phyloP scores from a whole-genome alignment of 1,140 invertebrate species.

The Calliopsis andreniformis region DNA sequence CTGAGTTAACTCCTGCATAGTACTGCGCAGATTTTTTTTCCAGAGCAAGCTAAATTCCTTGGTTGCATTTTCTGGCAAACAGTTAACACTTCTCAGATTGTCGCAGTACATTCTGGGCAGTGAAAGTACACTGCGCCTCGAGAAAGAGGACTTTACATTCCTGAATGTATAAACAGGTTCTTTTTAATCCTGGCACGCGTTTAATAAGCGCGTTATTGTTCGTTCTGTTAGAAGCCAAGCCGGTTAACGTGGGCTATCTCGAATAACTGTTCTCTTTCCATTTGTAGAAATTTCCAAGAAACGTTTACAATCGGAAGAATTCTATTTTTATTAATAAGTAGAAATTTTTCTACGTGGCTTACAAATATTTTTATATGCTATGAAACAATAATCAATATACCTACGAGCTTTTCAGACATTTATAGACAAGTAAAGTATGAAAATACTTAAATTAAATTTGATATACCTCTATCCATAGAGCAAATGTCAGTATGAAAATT shows the following conservation, averaged over 20 bases:
- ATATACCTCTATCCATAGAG: not conserved
- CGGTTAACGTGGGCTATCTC: constrained; percentile 1
- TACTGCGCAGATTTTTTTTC: too few relatives aligned
- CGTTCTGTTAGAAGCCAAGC: not conserved
- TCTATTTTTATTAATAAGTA: too few relatives aligned
- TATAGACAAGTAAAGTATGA: too few relatives aligned
- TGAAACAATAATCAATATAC: too few relatives aligned
- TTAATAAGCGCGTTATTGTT: constrained; percentile 40
- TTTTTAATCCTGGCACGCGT: constrained; percentile 46
- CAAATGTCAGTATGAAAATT: not conserved
- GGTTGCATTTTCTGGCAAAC: not conserved
- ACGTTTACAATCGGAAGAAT: not conserved
- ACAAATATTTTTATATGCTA: too few relatives aligned
- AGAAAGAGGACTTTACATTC: constrained; percentile 1
- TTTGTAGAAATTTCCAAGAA: constrained; percentile 18
- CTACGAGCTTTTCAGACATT: too few relatives aligned
- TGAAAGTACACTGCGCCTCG: not conserved
- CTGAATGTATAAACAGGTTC: constrained; percentile 29
- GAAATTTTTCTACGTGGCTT: too few relatives aligned
- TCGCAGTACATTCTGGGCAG: not conserved
- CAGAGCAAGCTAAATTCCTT: too few relatives aligned
- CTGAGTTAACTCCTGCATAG: too few relatives aligned
- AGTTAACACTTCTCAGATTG: not conserved
- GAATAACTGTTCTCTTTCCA: constrained; percentile 2
- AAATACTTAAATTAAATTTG: not conserved